Evolutionary conservation across 30 jellyfish, hydroid and myxozoan genomes (phyloP), one percentile per base, ranked within the genome.

Genomic region (Chrysaora quinquecirrha): DNA sequence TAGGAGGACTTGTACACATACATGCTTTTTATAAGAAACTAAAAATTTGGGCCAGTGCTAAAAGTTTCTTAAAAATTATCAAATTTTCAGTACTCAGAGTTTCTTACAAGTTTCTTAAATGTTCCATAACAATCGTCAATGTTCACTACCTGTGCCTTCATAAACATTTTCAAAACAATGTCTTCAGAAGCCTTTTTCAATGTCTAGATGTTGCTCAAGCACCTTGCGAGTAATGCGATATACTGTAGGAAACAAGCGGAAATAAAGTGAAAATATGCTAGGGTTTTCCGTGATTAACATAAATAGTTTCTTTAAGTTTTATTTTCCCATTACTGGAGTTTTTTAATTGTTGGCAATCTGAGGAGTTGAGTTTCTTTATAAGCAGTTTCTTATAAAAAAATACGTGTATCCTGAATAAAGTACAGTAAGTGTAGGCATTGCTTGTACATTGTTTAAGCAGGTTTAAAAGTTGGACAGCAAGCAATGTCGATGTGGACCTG

Each of bases 401-500:
- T 52, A 9, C 2, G 68, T 52, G 12, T 52, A 9, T 19, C 25
- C 12, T 52, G 27, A 52, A 19, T 14, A 38, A 14, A 3, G 6
- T 38, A 38, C 11, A 38, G 14, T 38, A 38, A 6, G 54, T 38
- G 58, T 43, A 43, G 58, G 58, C 58, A 43, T 43, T 43, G 58
- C 58, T 43, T 43, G 58, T 43, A 43, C 58, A 43, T 63, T 63
- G 43, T 63, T 63, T 63, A 63, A 63, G 75, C 75, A 63, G 75
- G 75, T 63, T 63, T 63, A 63, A 63, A 63, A 63, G 30, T 63
- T 63, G 43, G 46, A 23, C 35, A 33, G 75, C 75, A 63, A 63
- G 34, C 75, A 63, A 63, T 63, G 75, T 33, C 43, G 75, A 63
- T 63, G 75, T 63, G 75, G 75, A 63, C 75, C 75, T 63, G 75